Percentiles rank a stretch among this genome's conserved stretches.
phyloP scores from a whole-genome alignment of 2,888 invertebrate genomes.

The Lathronympha strigana region DNA sequence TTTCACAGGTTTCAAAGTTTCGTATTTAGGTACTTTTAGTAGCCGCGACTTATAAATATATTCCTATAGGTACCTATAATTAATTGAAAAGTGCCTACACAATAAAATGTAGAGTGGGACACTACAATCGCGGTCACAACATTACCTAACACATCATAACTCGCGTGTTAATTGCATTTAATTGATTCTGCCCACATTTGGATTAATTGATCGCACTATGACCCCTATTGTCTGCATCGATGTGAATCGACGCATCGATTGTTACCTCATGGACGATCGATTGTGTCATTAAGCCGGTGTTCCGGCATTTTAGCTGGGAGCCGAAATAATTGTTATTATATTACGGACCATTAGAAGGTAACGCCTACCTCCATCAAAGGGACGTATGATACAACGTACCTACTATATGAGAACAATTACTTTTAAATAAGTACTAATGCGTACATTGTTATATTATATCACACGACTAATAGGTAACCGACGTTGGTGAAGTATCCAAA shows the following conservation, averaged over 20 bases:
- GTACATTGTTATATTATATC: too few species aligned
- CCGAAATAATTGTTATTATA: slow-evolving; percentile 18
- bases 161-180: slow-evolving; percentile 30
- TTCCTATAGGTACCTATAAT: too few species aligned
- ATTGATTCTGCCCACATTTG: slow-evolving; percentile 27
- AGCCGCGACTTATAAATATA: too few species aligned
- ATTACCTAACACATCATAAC: slow-evolving; percentile 20
- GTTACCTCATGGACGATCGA: slow-evolving; percentile 22
- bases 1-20: too few species aligned
- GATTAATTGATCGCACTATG: slow-evolving; percentile 28
- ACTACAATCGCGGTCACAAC: slow-evolving; percentile 8
- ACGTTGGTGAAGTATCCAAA: too few species aligned
- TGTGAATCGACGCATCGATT: slow-evolving; percentile 24
- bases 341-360: not conserved
- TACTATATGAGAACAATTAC: too few species aligned
- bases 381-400: too few species aligned
- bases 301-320: slow-evolving; percentile 18
- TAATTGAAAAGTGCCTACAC: not conserved
- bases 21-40: too few species aligned
- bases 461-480: too few species aligned
- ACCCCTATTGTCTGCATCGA: slow-evolving; percentile 16
- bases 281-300: slow-evolving; percentile 26
- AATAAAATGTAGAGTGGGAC: slow-evolving; percentile 28
- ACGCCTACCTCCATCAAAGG: too few species aligned
- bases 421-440: too few species aligned